Conservation (phyloP, 2,888 invertebrate genomes). For the Lasioglossum pauxillum region DNA sequence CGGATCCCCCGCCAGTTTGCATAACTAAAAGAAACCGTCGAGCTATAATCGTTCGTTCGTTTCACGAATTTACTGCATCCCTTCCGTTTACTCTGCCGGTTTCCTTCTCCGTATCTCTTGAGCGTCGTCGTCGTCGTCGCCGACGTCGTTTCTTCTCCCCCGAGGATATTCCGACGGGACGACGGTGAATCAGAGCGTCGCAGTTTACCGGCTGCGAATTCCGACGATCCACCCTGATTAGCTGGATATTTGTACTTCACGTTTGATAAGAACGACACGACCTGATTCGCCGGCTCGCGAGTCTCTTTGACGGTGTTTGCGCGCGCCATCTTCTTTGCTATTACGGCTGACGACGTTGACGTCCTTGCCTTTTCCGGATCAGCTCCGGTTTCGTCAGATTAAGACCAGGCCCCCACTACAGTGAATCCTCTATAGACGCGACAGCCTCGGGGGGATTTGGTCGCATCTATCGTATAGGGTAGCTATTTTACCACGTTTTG, state of each 20-base stretch:
- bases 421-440: no score
- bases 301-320: constrained; percentile 51
- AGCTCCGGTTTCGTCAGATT: no score
- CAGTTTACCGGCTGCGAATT: constrained; percentile 38
- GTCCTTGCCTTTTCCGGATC: not conserved
- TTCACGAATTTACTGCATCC: constrained; percentile 45
- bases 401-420: no score
- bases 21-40: constrained; percentile 55
- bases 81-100: constrained; percentile 33
- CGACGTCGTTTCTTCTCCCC: not conserved
- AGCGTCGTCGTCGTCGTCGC: not conserved
- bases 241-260: constrained; percentile 46
- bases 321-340: constrained; percentile 13
- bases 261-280: constrained; percentile 50
- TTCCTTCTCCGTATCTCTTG: not conserved
- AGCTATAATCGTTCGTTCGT: constrained; percentile 40
- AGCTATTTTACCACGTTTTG: no score
- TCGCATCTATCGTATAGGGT: no score
- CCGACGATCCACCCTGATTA: constrained; percentile 47
- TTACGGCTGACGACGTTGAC: not conserved
- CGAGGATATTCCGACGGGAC: not conserved
- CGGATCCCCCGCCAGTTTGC: constrained; percentile 35
- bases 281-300: constrained; percentile 43
- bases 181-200: constrained; percentile 8
- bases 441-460: no score